A percentile compares a stretch with the other conserved stretches of the same genome.
phyloP scores from a whole-genome alignment of 2,797 vertebrate genomes.

The Morelia viridis region DNA sequence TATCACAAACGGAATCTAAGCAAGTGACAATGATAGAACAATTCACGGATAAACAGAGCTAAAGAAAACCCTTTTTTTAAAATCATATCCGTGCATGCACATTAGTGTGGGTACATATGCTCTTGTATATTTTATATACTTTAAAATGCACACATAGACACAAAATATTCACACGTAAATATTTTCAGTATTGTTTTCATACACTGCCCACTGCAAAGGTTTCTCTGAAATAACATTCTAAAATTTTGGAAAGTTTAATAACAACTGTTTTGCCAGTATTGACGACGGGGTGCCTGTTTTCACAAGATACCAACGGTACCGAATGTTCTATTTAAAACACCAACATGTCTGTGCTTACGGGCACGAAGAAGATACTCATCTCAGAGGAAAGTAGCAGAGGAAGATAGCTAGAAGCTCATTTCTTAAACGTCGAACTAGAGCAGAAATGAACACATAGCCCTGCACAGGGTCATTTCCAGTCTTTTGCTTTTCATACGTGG shows the following conservation, averaged over 20 bases:
- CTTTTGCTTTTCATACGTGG: constrained; percentile 77
- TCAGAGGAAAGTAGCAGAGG: constrained; percentile 58
- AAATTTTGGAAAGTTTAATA: constrained; percentile 1
- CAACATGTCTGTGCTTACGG: constrained; percentile 45
- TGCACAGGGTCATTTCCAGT: constrained; percentile 89
- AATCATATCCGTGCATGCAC: no score
- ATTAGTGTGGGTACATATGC: not conserved
- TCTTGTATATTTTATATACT: not conserved
- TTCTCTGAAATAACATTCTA: not conserved
- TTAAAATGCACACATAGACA: not conserved
- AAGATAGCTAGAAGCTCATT: constrained; percentile 68
- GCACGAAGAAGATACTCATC: constrained; percentile 60
- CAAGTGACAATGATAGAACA: constrained; percentile 14
- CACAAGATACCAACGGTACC: constrained; percentile 36
- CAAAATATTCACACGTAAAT: not conserved
- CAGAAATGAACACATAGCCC: constrained; percentile 77
- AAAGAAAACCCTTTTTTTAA: not conserved
- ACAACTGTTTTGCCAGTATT: not conserved
- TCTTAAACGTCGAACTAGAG: constrained; percentile 82
- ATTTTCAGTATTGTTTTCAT: not conserved
- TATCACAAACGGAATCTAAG: not conserved
- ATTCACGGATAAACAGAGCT: not conserved
- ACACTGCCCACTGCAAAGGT: not conserved
- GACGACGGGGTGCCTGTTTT: not conserved
- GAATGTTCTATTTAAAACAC: not conserved